Percentiles rank a stretch among this genome's conserved stretches.
Conservation (phyloP, 2,797 vertebrate species). For the Anniella stebbinsi region DNA sequence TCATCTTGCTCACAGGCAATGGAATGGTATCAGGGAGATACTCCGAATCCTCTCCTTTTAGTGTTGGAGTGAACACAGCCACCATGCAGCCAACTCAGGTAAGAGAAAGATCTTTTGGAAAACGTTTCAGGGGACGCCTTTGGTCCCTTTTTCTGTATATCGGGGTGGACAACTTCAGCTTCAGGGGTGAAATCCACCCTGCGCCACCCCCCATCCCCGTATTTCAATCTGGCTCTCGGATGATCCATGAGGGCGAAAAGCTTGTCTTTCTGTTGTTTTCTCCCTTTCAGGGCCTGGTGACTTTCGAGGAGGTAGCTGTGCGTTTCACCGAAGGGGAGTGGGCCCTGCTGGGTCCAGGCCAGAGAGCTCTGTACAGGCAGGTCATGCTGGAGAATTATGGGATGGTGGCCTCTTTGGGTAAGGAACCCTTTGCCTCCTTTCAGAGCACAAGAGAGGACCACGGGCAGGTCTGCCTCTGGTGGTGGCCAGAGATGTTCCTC, state of each 20-base stretch:
- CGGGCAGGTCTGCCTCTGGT: no score
- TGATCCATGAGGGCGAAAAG: no score
- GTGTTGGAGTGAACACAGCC: not conserved
- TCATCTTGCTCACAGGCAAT: not conserved
- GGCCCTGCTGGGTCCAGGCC: not conserved
- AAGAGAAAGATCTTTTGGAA: not conserved
- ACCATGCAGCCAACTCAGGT: not conserved
- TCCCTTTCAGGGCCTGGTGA: not conserved
- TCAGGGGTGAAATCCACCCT: no score
- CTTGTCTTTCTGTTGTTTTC: no score
- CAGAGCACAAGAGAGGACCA: no score
- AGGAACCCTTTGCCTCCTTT: not conserved
- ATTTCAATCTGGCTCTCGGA: no score
- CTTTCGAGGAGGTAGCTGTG: constrained; percentile 4
- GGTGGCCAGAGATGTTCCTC: no score
- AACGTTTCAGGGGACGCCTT: rapidly evolving
- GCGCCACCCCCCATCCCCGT: no score
- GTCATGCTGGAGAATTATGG: constrained; percentile 19
- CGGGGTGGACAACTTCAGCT: no score
- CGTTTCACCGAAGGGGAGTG: not conserved
- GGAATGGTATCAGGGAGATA: not conserved
- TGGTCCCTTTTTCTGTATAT: not conserved
- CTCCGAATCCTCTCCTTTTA: not conserved
- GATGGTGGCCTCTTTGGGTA: not conserved
- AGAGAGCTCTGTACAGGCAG: not conserved